Conservation (phyloP, 2,113 vertebrate genomes). For the Scortum barcoo region DNA sequence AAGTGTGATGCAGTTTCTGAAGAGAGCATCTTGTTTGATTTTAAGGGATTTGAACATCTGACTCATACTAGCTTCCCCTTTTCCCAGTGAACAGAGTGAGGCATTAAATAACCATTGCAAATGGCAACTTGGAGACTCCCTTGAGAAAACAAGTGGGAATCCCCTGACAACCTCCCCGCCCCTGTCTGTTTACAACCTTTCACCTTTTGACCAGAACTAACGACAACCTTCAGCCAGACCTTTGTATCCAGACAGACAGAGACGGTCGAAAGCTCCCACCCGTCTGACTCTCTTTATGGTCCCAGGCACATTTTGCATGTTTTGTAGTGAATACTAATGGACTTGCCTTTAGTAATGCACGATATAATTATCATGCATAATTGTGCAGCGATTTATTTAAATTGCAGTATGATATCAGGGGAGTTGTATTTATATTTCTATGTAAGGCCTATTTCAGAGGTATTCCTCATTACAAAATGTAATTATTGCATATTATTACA, state of each 20-base stretch:
- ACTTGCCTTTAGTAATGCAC: not conserved
- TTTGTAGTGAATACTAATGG: constrained; percentile 35
- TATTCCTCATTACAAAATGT: not conserved
- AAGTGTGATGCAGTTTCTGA: constrained; percentile 16
- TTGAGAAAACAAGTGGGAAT: constrained; percentile 56
- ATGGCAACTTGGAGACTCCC: constrained; percentile 37
- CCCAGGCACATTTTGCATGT: constrained; percentile 6
- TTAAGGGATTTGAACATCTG: constrained; percentile 15
- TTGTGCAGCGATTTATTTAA: not conserved
- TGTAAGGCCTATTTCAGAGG: not conserved
- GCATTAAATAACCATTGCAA: constrained; percentile 31
- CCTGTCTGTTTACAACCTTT: constrained; percentile 62
- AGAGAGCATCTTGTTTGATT: not conserved
- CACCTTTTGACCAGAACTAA: constrained; percentile 66
- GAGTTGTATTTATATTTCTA: not conserved
- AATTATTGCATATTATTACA: not conserved
- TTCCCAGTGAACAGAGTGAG: not conserved
- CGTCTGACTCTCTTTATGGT: constrained; percentile 42
- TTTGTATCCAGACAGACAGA: constrained; percentile 65
- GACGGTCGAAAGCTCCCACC: constrained; percentile 18
- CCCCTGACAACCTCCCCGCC: not conserved
- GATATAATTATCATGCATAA: constrained; percentile 8
- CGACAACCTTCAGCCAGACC: constrained; percentile 55
- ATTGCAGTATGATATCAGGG: not conserved
- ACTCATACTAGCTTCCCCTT: not conserved